Conservation (phyloP, 2,797 vertebrate species). For the Lepilemur septentrionalis region DNA sequence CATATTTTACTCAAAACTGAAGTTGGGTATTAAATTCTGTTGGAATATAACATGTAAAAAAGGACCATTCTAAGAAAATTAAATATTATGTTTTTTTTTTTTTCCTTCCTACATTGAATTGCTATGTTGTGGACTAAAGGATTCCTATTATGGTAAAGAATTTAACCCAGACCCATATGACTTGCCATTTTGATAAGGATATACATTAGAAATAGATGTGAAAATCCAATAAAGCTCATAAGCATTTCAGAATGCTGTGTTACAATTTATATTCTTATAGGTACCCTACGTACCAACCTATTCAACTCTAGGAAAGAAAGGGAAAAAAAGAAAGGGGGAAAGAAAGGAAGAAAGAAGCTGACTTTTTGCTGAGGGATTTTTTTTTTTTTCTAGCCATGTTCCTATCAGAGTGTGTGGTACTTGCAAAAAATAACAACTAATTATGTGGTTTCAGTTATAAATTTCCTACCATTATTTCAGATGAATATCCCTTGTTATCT, state of each 20-base stretch:
- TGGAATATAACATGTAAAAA: not conserved
- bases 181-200: slow-evolving; percentile 2
- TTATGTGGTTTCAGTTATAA: slow-evolving; percentile 79
- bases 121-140: not conserved
- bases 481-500: slow-evolving; percentile 80
- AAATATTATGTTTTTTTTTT: not conserved
- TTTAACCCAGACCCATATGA: slow-evolving; percentile 7
- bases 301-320: not conserved
- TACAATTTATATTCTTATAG: slow-evolving; percentile 45
- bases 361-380: not conserved
- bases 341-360: not conserved
- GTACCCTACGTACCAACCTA: not conserved
- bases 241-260: slow-evolving; percentile 4
- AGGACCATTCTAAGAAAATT: not conserved
- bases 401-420: slow-evolving; percentile 68
- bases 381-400: slow-evolving; percentile 59
- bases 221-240: not conserved
- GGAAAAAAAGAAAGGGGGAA: not conserved
- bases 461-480: slow-evolving; percentile 83
- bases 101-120: not conserved
- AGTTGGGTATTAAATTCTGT: not conserved
- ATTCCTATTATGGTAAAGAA: not conserved
- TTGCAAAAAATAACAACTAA: slow-evolving; percentile 81
- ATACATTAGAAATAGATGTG: not conserved
- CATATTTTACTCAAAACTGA: not conserved